Conservation (phyloP, 2,797 vertebrate genomes). For the Chaunax sp. region DNA sequence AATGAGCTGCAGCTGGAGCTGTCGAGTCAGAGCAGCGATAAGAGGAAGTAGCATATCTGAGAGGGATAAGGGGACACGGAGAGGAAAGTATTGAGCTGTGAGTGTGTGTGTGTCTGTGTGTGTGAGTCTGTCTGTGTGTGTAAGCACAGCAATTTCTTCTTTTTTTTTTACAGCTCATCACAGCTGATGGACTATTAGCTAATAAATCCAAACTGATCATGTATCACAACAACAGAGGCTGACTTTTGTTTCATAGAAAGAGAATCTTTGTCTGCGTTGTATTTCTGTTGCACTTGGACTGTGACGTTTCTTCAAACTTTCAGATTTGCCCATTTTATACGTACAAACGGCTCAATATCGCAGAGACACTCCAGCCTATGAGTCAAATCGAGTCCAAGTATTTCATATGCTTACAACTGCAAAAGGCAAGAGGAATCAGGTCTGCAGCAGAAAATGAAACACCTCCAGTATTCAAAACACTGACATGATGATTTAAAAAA, state of each 20-base stretch:
- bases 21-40: conserved; percentile 21
- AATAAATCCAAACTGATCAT: too few species aligned
- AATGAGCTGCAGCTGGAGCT: conserved; percentile 58
- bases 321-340: too few species aligned
- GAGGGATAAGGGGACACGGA: conserved; percentile 9
- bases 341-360: too few species aligned
- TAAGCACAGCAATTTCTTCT: too few species aligned
- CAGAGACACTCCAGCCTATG: not conserved
- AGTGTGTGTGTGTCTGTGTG: not conserved
- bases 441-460: not conserved
- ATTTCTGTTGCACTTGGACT: not conserved
- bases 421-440: conserved; percentile 3
- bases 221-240: conserved; percentile 6
- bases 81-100: not conserved
- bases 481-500: conserved; percentile 27
- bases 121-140: not conserved
- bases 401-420: conserved; percentile 19
- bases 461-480: not conserved
- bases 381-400: conserved; percentile 8
- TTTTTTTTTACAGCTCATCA: too few species aligned
- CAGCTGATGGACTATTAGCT: too few species aligned
- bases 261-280: not conserved
- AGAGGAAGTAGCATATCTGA: conserved; percentile 10
- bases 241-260: not conserved
- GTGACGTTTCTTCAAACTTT: not conserved